Evolutionary conservation across 2,888 invertebrate genomes (phyloP), one percentile per base, ranked within the genome.

Genomic region (Elysia crispata): DNA sequence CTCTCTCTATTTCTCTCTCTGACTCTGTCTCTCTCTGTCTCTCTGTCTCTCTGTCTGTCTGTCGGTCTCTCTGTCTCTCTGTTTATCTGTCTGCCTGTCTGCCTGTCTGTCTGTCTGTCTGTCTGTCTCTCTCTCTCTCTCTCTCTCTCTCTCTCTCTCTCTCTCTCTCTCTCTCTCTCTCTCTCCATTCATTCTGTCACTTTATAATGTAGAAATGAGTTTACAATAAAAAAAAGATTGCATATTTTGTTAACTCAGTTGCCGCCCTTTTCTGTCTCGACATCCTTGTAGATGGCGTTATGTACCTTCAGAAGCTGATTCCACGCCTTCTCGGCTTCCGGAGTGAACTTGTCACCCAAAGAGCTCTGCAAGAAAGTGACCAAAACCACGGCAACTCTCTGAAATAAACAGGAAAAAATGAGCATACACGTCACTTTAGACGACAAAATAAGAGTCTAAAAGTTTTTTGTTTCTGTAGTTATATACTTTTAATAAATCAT

Each of bases 341-440:
- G 70, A 1, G 70, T 70, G 25, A 15, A 30, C 6, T 30, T 8
- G 1, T 15, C 25, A 1, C 70, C 77, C 23, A 77, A 25, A 18
- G 23, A 11, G 18, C 23, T 23, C 33, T 60, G 69, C 31, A 77
- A 20, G 49, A 60, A 77, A 1, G 31, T 23, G 13, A 70, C 50
- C 20, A 77, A 77, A 1, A 77, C 70, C 18, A 33, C 60, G 3
- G 30, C n/a, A 5, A 77, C 60, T 11, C 70, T 28, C 77, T 77
- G 70, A 20, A 62, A 28, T 25, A n/a, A 6, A 76, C 20, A 25
- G 31, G 31, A 18, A 20, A 13, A 64, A 20, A 64, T 13, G 54
- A 54, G n/a, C n/a, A n/a, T n/a, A n/a, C n/a, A n/a, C n/a, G n/a
- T n/a, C n/a, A n/a, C n/a, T n/a, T n/a, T n/a, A n/a, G n/a, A n/a